Conservation (phyloP, 2,113 vertebrate species). For the Protobothrops mucrosquamatus region DNA sequence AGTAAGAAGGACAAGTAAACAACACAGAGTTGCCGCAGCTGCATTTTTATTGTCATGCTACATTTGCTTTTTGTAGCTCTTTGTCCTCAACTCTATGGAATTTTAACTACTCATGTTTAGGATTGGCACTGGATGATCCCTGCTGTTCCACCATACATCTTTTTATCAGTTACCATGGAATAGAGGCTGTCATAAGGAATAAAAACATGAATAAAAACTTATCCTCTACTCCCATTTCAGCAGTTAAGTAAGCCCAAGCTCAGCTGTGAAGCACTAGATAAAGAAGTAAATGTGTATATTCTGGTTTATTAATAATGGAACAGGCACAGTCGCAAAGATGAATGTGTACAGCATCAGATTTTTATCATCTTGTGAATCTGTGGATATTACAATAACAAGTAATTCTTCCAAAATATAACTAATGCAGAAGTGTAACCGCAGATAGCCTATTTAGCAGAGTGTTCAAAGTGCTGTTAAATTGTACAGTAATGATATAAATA, state of each 20-base stretch:
- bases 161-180: neutral
- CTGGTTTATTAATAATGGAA: neutral
- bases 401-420: neutral
- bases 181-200: neutral
- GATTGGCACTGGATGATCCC: neutral
- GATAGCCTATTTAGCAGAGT: neutral
- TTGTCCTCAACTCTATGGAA: neutral
- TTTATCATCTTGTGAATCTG: neutral
- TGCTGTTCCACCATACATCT: neutral
- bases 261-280: neutral
- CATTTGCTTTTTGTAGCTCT: neutral
- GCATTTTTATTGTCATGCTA: neutral
- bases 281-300: neutral
- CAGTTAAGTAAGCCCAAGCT: neutral
- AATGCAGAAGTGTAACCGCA: neutral
- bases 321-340: neutral
- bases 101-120: neutral
- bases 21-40: neutral
- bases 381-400: neutral
- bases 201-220: neutral
- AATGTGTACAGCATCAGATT: neutral
- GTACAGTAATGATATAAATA: conserved; percentile 1
- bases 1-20: neutral
- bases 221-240: neutral
- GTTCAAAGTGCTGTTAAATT: neutral